Percentiles rank a stretch among this genome's conserved stretches.
phyloP scores from a whole-genome alignment of 2,113 vertebrate genomes.

The Stercorarius parasiticus region DNA sequence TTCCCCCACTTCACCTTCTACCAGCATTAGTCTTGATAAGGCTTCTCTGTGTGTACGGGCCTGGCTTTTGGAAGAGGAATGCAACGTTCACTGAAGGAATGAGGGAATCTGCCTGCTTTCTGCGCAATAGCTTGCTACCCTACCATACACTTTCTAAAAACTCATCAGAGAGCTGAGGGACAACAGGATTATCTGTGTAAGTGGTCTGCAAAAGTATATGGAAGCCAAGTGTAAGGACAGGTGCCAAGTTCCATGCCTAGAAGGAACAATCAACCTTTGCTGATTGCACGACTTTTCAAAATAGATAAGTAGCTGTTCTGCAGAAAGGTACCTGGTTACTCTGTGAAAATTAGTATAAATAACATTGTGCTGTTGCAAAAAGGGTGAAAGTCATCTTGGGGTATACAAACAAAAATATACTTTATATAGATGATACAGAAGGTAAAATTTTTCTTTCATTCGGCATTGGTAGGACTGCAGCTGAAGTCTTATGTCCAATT shows the following conservation, averaged over 20 bases:
- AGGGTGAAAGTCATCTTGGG: background rate
- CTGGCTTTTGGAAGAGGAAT: background rate
- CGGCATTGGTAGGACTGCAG: background rate
- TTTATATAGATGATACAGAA: background rate
- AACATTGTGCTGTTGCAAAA: rapidly evolving
- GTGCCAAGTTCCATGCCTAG: background rate
- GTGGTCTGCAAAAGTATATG: background rate
- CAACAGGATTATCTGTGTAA: background rate
- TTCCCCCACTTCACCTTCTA: background rate
- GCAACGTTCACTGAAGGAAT: background rate
- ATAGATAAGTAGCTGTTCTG: background rate
- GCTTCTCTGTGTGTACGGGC: background rate
- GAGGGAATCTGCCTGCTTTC: background rate
- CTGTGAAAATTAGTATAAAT: background rate
- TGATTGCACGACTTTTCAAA: background rate
- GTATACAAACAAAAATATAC: background rate
- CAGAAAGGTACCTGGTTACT: background rate
- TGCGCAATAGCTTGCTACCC: background rate
- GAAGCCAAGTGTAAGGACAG: background rate
- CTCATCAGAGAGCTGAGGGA: background rate
- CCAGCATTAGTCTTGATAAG: background rate
- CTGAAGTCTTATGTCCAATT: background rate
- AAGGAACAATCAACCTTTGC: background rate
- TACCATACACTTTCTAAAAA: background rate
- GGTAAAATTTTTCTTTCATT: background rate